Conservation (phyloP, 1,140 invertebrate genomes). For the Xylocopa sonorina region DNA sequence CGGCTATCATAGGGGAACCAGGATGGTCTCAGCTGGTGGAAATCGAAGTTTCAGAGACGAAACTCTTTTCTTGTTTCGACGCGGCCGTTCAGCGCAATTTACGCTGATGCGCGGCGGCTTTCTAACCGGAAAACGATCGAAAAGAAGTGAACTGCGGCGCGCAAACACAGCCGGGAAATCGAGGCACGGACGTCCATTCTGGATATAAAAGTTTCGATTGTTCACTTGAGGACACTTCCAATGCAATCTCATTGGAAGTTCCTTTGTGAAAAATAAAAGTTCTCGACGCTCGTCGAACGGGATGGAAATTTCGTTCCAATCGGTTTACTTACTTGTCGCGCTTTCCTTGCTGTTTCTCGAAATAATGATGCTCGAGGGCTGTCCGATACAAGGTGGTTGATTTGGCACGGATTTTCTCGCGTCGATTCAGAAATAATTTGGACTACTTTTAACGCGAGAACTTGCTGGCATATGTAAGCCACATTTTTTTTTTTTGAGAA, state of each 20-base stretch:
- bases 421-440: no score
- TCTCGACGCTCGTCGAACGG: not conserved
- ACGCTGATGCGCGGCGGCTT: not conserved
- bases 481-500: not conserved
- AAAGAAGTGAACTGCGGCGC: not conserved
- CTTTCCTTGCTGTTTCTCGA: no score
- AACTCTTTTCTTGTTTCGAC: not conserved
- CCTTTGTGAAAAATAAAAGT: not conserved
- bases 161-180: not conserved
- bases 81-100: conserved; percentile 4
- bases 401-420: no score
- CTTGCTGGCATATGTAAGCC: no score
- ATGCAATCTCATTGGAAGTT: not conserved
- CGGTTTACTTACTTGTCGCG: not conserved
- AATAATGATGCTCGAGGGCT: no score
- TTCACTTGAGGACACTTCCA: not conserved
- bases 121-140: not conserved
- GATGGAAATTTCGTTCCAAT: not conserved
- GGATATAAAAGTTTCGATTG: not conserved
- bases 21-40: not conserved
- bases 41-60: conserved; percentile 5
- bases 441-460: no score
- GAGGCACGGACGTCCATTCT: not conserved
- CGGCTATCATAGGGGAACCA: not conserved
- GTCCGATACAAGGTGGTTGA: no score